Base-by-base conservation (phyloP, 2,113 vertebrate genomes). In the Chroicocephalus ridibundus region DNA sequence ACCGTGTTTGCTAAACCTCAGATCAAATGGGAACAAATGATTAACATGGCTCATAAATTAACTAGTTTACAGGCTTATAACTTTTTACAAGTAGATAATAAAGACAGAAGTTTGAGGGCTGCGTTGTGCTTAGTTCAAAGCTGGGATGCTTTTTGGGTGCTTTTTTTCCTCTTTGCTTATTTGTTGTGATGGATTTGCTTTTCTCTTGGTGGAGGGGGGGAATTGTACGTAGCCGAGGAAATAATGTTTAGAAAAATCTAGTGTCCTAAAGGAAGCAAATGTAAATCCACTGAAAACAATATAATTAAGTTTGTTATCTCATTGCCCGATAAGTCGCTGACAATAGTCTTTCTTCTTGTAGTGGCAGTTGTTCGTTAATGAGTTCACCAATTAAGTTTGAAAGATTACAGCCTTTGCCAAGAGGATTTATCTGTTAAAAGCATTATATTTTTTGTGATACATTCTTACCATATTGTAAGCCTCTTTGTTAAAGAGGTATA, bases 371-470 rank as follows among this genome's bases (percentile, higher is more conserved):
- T 94, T 97, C 97, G 66, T 98, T 98, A 97, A 96, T 97, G 97
- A 98, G 96, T 97, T 97, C 95, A 96, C 94, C 97, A 97, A 97
- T 98, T 98, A 97, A 97, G 94, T 97, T 97, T 95, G 97, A 98
- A 96, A 86, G 86, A 97, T 97, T 97, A 97, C 93, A 96, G 95
- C 96, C 92, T 97, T 97, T 96, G 96, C 96, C 96, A 96, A 94
- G 90, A 94, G 95, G 97, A 97, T 97, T 98, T 96, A 97, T 97
- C 98, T 97, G 95, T 96, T 95, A 97, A 97, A 97, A 98, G 93
- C 95, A 97, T 95, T 95, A 96, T 96, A 96, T 96, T 97, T 97
- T 96, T 96, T 95, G 90, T 93, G 94, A 96, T 97, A 95, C 85
- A 80, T 96, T 96, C 64, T 96, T 97, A 91, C 90, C 84, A 77